These are phyloP conservation scores for Sphaerodactylus townsendi DNA, from an alignment of 2,113 vertebrate genomes.

Conservation along the genomic window DNA sequence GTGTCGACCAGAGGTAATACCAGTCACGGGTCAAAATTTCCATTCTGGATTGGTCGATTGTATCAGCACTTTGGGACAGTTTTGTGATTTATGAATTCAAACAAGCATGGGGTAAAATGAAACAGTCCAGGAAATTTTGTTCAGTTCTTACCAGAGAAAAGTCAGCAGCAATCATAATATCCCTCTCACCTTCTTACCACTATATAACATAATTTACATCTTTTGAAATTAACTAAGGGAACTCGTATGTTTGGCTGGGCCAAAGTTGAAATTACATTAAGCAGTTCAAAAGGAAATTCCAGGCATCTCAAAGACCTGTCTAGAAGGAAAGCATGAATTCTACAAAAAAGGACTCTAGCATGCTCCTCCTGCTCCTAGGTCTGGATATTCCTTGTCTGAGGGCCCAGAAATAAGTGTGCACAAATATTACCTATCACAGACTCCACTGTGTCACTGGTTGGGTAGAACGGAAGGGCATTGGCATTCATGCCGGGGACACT, in stretches of 20 bases:
- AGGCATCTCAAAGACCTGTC: conserved; percentile 29
- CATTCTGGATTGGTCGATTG: neutral
- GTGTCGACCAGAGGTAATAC: neutral
- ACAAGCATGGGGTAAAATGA: neutral
- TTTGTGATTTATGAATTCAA: conserved; percentile 2
- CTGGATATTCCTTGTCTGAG: conserved; percentile 28
- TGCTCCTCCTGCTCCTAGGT: neutral
- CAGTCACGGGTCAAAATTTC: neutral
- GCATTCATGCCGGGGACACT: conserved; percentile 95
- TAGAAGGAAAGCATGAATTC: conserved; percentile 18
- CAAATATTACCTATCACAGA: conserved; percentile 91
- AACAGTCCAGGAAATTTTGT: neutral
- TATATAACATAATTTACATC: neutral
- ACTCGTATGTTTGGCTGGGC: neutral
- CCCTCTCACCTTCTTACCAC: neutral
- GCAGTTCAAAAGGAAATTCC: neutral
- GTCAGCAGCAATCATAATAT: neutral
- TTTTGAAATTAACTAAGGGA: conserved; percentile 1
- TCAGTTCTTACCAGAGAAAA: neutral
- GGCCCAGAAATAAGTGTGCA: neutral
- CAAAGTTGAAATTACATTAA: neutral
- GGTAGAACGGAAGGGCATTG: conserved; percentile 97
- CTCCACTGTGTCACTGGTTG: conserved; percentile 97
- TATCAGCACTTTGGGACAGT: neutral
- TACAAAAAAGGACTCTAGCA: conserved; percentile 12